These are phyloP conservation scores for Cynopterus brachyotis DNA, from an alignment of 2,113 vertebrate species.

Conservation along the genomic window DNA sequence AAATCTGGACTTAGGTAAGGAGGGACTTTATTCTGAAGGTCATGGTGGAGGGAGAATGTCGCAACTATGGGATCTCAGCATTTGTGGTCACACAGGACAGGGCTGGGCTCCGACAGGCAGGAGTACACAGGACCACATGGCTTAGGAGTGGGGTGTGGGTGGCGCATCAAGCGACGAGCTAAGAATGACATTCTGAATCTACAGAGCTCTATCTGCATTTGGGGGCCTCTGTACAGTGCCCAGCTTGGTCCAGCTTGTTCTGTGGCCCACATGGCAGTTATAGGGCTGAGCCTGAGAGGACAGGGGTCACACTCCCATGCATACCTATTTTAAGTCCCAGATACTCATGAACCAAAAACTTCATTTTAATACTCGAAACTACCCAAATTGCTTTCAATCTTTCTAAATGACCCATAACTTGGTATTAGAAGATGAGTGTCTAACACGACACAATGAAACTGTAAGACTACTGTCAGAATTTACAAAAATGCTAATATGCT, in stretches of 20 bases:
- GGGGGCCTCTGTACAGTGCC: not conserved
- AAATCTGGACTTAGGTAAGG: not conserved
- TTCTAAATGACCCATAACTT: not conserved
- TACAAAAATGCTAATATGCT: not conserved
- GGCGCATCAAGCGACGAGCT: accelerated
- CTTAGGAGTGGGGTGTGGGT: not conserved
- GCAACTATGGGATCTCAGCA: not conserved
- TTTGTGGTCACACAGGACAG: not conserved
- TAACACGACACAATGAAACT: not conserved
- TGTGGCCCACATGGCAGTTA: not conserved
- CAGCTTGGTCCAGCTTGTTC: not conserved
- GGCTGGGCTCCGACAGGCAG: not conserved
- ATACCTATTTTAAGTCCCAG: not conserved
- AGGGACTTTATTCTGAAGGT: not conserved
- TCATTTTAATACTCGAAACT: not conserved
- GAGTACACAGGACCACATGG: not conserved
- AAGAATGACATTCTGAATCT: not conserved
- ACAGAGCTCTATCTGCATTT: not conserved
- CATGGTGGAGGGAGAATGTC: not conserved
- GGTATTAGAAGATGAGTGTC: not conserved
- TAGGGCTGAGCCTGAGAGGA: not conserved
- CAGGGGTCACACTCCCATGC: not conserved
- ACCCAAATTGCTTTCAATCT: not conserved
- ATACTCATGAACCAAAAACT: not conserved
- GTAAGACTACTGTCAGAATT: not conserved